phyloP scores from a whole-genome alignment of 2,113 vertebrate genomes.

The Ptilonorhynchus violaceus region DNA sequence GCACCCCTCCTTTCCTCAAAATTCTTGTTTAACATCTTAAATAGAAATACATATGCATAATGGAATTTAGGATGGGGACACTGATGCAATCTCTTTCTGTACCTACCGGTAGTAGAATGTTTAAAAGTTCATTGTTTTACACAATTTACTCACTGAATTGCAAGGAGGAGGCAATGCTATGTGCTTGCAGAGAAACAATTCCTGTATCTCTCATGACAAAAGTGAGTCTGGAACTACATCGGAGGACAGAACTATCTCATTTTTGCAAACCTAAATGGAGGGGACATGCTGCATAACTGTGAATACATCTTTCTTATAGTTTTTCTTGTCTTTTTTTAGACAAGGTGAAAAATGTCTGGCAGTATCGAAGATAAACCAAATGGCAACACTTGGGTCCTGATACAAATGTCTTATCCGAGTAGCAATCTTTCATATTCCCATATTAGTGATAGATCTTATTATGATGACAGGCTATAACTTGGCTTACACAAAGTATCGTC shows the following conservation, averaged over 20 bases:
- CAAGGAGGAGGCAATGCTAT: background rate
- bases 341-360: background rate
- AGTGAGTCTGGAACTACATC: background rate
- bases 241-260: background rate
- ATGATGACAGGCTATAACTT: constrained; percentile 17
- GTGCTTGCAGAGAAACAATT: background rate
- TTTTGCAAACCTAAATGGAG: background rate
- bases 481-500: constrained; percentile 50
- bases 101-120: background rate
- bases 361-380: background rate
- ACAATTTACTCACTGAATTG: background rate
- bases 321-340: background rate
- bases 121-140: background rate
- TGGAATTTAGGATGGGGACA: background rate
- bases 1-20: background rate
- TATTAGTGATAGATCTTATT: constrained; percentile 41
- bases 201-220: background rate
- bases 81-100: background rate
- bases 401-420: background rate
- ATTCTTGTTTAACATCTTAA: background rate
- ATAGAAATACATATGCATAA: background rate
- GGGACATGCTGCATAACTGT: background rate
- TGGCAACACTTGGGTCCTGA: background rate
- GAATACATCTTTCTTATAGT: background rate
- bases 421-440: background rate